Base-by-base conservation (phyloP, 2,113 vertebrate genomes). In the Petromus typicus region DNA sequence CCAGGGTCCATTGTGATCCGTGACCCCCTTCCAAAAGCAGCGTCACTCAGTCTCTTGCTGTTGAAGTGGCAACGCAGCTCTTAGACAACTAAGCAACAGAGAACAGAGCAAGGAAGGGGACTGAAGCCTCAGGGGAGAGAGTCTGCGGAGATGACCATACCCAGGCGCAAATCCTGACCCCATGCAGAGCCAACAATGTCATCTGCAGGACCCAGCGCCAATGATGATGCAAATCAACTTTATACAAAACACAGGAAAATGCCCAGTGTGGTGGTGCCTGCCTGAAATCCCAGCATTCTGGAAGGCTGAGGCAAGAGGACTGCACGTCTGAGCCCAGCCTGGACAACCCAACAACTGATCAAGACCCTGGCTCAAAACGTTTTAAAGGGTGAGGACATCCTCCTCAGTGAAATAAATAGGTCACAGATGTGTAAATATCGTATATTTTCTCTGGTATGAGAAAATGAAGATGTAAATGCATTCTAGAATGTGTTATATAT, bases 121-220 rank as follows among this genome's bases (percentile, higher is more conserved):
- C 32, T 3, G 7, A 13, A 22, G 16, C 40, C 30, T 20, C 0
- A 5, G 7, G 27, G 27, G 30, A 7, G 30, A 25, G 6, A 4
- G 4, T 30, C 27, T 82, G 14, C 27, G 22, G 37, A 23, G 7
- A 13, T 45, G 12, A 7, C 48, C 12, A 2, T 1, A 56, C 34
- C 25, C 22, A 18, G 20, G 48, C 67, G 17, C 37, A 27, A 27
- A 61, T 32, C 32, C 40, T 13, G 76, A 63, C 48, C n/a, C 27
- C 69, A 8, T 40, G 18, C n/a, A 80, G 34, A 48, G 37, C 20
- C 13, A 34, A 37, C 37, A 12, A 16, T 2, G 12, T 89, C 10
- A 89, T 1, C 16, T 45, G 20, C 30, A n/a, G n/a, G 17, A 64
- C 34, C 54, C 5, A 0, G 8, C 27, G 30, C 40, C 45, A 69